A percentile compares a stretch with the other conserved stretches of the same genome.
These are phyloP conservation scores for Molossus alvarezi DNA, from an alignment of 2,797 vertebrate genomes.

Conservation along the genomic window DNA sequence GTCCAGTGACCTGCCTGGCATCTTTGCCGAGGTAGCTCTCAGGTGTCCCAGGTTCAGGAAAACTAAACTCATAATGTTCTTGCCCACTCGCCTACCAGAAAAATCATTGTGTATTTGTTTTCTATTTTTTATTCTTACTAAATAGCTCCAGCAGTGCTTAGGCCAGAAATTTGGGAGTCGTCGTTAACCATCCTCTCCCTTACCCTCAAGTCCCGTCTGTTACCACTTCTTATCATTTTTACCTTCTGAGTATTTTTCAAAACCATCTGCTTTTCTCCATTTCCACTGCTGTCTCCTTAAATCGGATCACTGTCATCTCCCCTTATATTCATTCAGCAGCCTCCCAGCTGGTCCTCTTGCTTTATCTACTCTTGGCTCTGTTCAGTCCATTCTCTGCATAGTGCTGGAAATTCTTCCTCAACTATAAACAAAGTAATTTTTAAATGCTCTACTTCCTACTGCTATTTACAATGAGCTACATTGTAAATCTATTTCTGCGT, in stretches of 20 bases:
- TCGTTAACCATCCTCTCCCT: not conserved
- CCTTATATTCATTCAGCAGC: too few species aligned
- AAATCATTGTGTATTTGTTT: not conserved
- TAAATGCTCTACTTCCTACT: not conserved
- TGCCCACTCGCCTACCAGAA: not conserved
- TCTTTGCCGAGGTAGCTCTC: not conserved
- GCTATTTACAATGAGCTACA: not conserved
- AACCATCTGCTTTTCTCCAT: not conserved
- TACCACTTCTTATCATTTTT: not conserved
- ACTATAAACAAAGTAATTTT: not conserved
- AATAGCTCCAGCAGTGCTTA: not conserved
- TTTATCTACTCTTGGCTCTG: not conserved
- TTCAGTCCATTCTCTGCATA: not conserved
- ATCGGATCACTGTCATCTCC: not conserved
- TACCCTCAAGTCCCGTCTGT: not conserved
- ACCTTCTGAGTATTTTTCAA: not conserved
- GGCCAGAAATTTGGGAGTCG: not conserved
- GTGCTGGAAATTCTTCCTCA: slow-evolving; percentile 5
- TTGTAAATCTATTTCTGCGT: not conserved
- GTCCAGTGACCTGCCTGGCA: not conserved
- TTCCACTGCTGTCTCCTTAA: not conserved
- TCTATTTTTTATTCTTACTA: slow-evolving; percentile 2
- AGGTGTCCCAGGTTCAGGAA: not conserved
- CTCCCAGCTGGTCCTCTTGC: not conserved
- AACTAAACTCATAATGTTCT: not conserved